These are phyloP conservation scores for Engystomops pustulosus DNA, from an alignment of 2,113 vertebrate species.

Conservation along the genomic window DNA sequence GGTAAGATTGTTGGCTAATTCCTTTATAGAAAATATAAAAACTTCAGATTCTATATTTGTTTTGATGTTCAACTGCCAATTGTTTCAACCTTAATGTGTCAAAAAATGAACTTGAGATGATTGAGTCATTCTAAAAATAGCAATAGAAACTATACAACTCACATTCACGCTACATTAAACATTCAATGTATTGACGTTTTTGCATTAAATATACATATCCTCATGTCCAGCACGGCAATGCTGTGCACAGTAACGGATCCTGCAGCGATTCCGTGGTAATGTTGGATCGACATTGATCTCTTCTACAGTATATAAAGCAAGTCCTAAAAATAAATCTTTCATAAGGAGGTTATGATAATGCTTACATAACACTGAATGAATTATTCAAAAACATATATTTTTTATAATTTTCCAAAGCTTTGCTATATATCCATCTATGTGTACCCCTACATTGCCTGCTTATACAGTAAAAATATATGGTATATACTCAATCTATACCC, in stretches of 20 bases:
- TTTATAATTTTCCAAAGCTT: not conserved
- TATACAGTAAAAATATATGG: too few relatives aligned
- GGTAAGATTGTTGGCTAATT: too few relatives aligned
- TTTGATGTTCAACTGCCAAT: not conserved
- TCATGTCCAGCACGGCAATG: not conserved
- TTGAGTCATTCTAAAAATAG: not conserved
- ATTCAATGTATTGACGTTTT: constrained; percentile 41
- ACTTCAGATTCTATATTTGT: not conserved
- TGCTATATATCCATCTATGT: too few relatives aligned
- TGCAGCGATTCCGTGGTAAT: not conserved
- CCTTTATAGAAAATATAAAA: not conserved
- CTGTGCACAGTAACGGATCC: constrained; percentile 5
- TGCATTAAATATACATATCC: constrained; percentile 40
- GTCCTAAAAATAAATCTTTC: not conserved
- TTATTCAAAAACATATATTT: too few relatives aligned
- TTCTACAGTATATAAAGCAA: not conserved
- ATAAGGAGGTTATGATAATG: not conserved
- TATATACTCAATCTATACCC: too few relatives aligned
- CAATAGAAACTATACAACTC: constrained; percentile 10
- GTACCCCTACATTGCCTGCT: too few relatives aligned
- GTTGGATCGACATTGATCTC: not conserved
- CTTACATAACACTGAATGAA: not conserved
- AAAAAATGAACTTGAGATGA: constrained; percentile 7
- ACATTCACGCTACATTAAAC: constrained; percentile 34
- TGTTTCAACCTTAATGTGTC: constrained; percentile 20